Evolutionary conservation across 2,888 invertebrate species (phyloP), one percentile per base, ranked within the genome.

Genomic region (Zootermopsis nevadensis): DNA sequence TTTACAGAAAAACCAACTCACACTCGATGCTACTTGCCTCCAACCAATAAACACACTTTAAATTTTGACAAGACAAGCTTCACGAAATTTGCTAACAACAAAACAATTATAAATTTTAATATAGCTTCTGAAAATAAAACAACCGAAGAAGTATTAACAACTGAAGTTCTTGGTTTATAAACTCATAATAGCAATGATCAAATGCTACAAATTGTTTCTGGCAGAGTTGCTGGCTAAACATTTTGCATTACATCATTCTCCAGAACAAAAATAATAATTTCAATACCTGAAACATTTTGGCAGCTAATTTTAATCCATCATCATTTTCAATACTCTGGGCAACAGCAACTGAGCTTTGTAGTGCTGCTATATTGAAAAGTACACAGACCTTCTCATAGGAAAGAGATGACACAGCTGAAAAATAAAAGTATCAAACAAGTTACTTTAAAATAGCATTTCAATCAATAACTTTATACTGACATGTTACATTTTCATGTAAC

Each of bases 301-400:
- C 97, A 22, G 99, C 96, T 82, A 95, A 90, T 90, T 98, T 99
- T 38, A 99, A 93, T 1, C 98, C 97, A 86, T 98, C 98, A 90
- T 99, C 99, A 83, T 93, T 95, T 86, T 98, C 97, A 72, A 96
- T 91, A 81, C 95, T 94, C 90, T 98, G 97, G 85, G 93, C 92
- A 22, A 96, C 93, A 0, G 98, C 99, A 15, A 98, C 93, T 83
- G 94, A 93, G 89, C 96, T 96, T 91, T 98, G 98, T 87, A 98
- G 91, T 0, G 99, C 98, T 55, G 96, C 99, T 87, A 98, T 97
- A 91, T 99, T 99, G 91, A 98, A 99, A 82, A 99, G 91, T 82
- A 99, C 94, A 88, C 99, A 98, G 82, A 98, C 94, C 88, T 97
- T 96, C 91, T 99, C 99, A 89, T 96, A 99, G 2, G 95, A 92